Evolutionary conservation across 2,113 vertebrate species (phyloP), one percentile per base, ranked within the genome.

Genomic region (Saccopteryx leptura): DNA sequence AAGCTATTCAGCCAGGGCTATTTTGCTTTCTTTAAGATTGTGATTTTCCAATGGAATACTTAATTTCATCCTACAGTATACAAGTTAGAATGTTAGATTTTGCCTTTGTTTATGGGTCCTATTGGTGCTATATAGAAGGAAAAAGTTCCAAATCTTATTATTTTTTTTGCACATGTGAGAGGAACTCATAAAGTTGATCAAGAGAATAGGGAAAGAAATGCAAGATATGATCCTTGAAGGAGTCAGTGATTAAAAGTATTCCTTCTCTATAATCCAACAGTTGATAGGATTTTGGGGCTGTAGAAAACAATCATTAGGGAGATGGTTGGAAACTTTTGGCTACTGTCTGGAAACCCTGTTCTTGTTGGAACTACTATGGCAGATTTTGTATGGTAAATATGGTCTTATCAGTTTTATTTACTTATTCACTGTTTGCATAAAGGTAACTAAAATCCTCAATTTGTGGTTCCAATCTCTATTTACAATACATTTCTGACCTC

Each of bases 221-320:
- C 19, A 88, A 83, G 24, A 24, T 18, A 58, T 65, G 23, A 61
- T 33, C 9, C 0, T 76, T 58, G 48, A 92, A 54, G 0, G 65
- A 61, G 9, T 86, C 52, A 78, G 31, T 78, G n/a, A 97, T 72
- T 88, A 75, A 91, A 86, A 81, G 7, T 58, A 84, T 88, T 85
- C 19, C 48, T 4, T 80, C 81, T 80, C 31, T 56, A 1, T 9
- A 54, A 33, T n/a, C 8, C 9, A 60, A 48, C 78, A 74, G 15
- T 46, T 69, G 60, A 9, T 33, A 69, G 19, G 1, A 69, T 24
- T 88, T 50, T 63, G 26, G 18, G 3, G 2, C 18, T 84, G 23
- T 58, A 84, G 9, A 88, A 79, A 74, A 74, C 69, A 61, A 26
- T 26, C 21, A 72, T n/a, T 61, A 14, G 2, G n/a, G 26, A 66